Evolutionary conservation across 2,888 invertebrate species (phyloP).

Genomic region (Axea sp.): DNA sequence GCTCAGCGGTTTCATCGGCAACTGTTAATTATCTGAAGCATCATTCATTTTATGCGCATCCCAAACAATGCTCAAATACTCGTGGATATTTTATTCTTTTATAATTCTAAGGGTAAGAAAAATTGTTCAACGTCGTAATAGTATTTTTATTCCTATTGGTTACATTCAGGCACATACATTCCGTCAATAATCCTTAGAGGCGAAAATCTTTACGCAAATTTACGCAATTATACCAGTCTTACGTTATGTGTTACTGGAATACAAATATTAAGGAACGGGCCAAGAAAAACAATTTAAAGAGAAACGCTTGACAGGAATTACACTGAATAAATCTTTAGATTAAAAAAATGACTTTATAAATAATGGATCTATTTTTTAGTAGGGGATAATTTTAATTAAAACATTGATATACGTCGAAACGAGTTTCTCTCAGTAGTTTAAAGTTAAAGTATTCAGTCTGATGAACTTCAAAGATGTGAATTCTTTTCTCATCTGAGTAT

Average conservation of each 20-base stretch:
- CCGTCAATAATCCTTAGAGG: constrained; percentile 26
- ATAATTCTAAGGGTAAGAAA: no score
- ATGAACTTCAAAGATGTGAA: no score
- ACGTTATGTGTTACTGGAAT: constrained; percentile 15
- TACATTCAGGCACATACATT: constrained; percentile 8
- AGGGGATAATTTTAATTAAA: no score
- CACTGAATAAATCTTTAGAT: background rate
- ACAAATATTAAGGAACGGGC: constrained; percentile 13
- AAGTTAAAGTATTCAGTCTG: no score
- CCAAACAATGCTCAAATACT: background rate
- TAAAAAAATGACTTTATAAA: no score
- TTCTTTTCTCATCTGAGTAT: no score
- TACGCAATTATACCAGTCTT: constrained; percentile 24
- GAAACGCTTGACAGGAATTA: background rate
- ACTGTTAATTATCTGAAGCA: constrained; percentile 29
- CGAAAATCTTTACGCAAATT: constrained; percentile 29
- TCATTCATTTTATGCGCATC: constrained; percentile 2
- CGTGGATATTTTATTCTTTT: constrained; percentile 6
- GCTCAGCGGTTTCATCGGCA: constrained; percentile 10
- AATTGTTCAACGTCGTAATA: no score
- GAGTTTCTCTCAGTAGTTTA: no score
- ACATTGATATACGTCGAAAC: no score
- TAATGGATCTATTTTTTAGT: no score
- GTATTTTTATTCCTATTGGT: no score
- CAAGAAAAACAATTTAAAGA: background rate